Evolutionary conservation across 2,797 vertebrate genomes (phyloP), one percentile per base, ranked within the genome.

Genomic region (Prunella strophiata): DNA sequence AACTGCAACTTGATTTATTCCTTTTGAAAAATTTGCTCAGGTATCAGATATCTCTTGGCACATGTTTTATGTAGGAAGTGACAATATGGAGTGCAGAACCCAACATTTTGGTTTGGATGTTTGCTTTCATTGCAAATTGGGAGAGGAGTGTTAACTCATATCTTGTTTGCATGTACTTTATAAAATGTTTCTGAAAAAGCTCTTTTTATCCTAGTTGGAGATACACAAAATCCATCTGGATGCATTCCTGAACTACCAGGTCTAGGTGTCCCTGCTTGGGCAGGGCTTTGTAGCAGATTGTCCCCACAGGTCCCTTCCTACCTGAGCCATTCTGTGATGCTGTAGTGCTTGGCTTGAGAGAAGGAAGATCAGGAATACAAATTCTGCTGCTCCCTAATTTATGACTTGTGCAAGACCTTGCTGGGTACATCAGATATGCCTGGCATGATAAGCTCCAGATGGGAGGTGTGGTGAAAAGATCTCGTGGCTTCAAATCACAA

Each of bases 121-220:
- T 47, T 47, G 9, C 2, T 6, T 26, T 23, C 12, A 10, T 34
- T 26, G 62, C 23, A n/a, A 10, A 34, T 1, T 47, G 3, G 23
- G 16, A 26, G 23, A 10, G 9, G 12, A 26, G 16, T 47, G 14
- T 19, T 10, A 26, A 10, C 6, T 47, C 6, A 5, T 4, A n/a
- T 17, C 16, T 7, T 43, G 8, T 63, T 32, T 63, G 21, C 22
- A 25, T 42, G 10, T 42, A 22, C 27, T 43, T 32, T 23, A 11
- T 63, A 17, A 18, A 65, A n/a, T 36, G 5, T 19, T 43, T 23
- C 32, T 65, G 16, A 4, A 5, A 45, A 45, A 5, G 3, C 6
- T 32, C 2, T n/a, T n/a, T 4, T 65, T 45, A 16, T 6, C 5
- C 7, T 45, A n/a, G 11, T 13, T 65, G 4, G 2, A n/a, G 16